Base-by-base conservation (phyloP, 2,888 invertebrate species). In the Orchestes rusci region DNA sequence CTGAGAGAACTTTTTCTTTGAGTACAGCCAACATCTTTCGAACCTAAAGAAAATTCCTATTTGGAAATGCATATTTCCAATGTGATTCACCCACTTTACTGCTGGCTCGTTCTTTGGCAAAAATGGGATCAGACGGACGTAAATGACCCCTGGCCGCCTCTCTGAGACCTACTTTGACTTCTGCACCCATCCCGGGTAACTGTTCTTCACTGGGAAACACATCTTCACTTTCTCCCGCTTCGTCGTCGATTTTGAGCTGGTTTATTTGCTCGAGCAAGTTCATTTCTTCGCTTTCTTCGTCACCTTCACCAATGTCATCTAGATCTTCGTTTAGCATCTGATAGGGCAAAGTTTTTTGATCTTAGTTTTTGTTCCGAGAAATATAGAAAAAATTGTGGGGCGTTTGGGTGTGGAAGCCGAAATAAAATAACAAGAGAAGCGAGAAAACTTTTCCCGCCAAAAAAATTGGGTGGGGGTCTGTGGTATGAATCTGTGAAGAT, bases 51-150 rank as follows among this genome's bases (percentile, higher is more conserved):
- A 23, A 23, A 23, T 23, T 23, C 7, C n/a, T n/a, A 23, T 23
- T 23, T 23, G 23, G 23, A 23, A 23, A 23, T 23, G 5, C 10
- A 23, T 7, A 23, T 23, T 23, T 23, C 7, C 10, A 23, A 23
- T 23, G 18, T 20, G 27, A 29, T 16, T n/a, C 4, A 62, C 61
- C 55, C 56, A 72, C 71, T 59, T 84, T 88, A n/a, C 82, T 78
- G 51, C 86, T 86, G n/a, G 45, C 40, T 15, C 10, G 70, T 2
- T 69, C 56, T 1, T 73, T 59, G 17, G 76, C 59, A 66, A 87
- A 89, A 4, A 88, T 77, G 0, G 88, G 87, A 72, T 88, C 84
- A 29, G 73, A 72, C 1, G 75, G 72, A 2, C 77, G 77, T 18
- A 87, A 66, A 17, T 84, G 71, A 16, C 78, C 77, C 13, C 75